Conservation (phyloP, 2,888 invertebrate genomes). For the Acholoe squamosa region DNA sequence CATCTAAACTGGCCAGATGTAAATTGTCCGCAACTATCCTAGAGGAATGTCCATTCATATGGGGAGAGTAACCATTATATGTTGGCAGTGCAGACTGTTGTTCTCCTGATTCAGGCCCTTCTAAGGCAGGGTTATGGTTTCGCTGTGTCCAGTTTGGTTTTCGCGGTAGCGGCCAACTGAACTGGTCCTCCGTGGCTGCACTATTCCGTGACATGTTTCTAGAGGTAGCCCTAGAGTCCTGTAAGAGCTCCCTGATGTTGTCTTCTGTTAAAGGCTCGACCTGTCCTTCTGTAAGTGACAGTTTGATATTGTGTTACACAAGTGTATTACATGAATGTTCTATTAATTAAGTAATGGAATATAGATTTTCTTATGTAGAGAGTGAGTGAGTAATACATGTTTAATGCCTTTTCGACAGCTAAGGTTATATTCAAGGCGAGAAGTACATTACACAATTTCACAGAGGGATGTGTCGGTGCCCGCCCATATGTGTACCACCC, state of each 20-base stretch:
- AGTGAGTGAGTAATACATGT: no score
- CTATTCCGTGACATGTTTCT: conserved; percentile 12
- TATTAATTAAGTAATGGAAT: neutral
- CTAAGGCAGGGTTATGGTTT: neutral
- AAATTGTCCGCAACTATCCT: neutral
- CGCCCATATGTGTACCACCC: no score
- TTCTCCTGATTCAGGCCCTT: neutral
- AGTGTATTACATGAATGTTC: neutral
- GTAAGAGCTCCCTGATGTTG: conserved; percentile 28
- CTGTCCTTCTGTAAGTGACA: neutral
- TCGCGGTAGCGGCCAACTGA: neutral
- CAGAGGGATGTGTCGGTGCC: no score
- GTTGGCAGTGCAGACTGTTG: neutral
- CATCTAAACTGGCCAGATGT: conserved; percentile 37
- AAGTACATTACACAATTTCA: no score
- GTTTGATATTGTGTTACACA: neutral
- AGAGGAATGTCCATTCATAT: neutral
- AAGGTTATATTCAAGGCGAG: no score
- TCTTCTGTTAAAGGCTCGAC: conserved; percentile 47
- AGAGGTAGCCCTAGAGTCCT: conserved; percentile 55
- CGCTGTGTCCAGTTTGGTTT: neutral
- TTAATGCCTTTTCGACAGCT: no score
- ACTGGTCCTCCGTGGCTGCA: neutral
- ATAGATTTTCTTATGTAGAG: no score
- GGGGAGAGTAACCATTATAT: neutral